phyloP scores from a whole-genome alignment of 2,113 vertebrate genomes.

The Sinocyclocheilus anophthalmus region DNA sequence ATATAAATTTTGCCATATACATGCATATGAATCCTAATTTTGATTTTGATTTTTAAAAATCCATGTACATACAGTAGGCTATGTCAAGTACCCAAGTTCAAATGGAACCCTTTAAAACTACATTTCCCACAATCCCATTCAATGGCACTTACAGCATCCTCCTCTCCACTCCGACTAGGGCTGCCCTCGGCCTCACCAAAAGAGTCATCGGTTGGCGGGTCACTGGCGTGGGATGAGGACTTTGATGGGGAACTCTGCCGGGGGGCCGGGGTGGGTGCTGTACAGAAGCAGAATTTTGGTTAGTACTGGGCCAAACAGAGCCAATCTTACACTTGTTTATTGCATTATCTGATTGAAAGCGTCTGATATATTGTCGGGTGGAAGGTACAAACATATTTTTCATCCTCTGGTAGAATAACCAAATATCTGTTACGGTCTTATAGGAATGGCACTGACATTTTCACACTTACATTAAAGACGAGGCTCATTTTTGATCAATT shows the following conservation, averaged over 20 bases:
- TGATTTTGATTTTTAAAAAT: background rate
- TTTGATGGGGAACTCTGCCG: constrained; percentile 94
- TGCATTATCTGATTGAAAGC: constrained; percentile 30
- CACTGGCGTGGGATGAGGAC: constrained; percentile 93
- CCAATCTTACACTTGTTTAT: constrained; percentile 40
- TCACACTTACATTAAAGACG: constrained; percentile 20
- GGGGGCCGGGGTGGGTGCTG: constrained; percentile 94
- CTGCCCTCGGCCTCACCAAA: constrained; percentile 95
- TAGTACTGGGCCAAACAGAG: background rate
- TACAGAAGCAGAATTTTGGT: constrained; percentile 27
- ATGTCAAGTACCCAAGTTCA: background rate
- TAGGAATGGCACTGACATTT: constrained; percentile 8
- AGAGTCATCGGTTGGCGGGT: constrained; percentile 89
- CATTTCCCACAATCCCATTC: background rate
- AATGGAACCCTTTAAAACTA: background rate
- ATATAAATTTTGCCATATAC: background rate
- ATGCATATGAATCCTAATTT: background rate
- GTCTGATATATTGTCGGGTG: background rate
- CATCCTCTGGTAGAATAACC: constrained; percentile 29
- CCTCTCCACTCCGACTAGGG: constrained; percentile 93
- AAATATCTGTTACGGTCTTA: background rate
- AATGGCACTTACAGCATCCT: constrained; percentile 89
- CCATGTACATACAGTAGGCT: background rate
- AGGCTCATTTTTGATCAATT: constrained; percentile 28
- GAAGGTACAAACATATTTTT: constrained; percentile 31